Evolutionary conservation across 2,797 vertebrate genomes (phyloP), one percentile per base, ranked within the genome.

Genomic region (Lates japonicus): DNA sequence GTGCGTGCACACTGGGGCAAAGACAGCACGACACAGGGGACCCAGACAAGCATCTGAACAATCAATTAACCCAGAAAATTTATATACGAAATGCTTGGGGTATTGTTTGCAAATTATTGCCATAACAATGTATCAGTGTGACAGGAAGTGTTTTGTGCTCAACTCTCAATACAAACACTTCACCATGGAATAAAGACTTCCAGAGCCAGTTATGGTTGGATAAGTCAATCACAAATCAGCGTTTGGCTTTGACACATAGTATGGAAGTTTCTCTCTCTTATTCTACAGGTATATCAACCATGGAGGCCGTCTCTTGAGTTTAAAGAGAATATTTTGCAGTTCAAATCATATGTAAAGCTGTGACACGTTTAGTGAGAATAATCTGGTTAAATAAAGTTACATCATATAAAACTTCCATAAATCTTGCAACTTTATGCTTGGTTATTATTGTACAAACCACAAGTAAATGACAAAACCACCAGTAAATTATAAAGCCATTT

Each of bases 51-150:
- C 74, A 80, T 82, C 69, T 64, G 86, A 79, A 80, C 83, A 88
- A 83, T 90, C 73, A 84, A 87, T 93, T 90, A 92, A 81, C 78
- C 81, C 77, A 87, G 82, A 86, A 89, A 90, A 91, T 80, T 90
- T 86, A 84, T 81, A 87, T 83, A 87, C 85, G 68, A 88, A 86
- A 85, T 90, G 84, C 76, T 89, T 66, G 20, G 82, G 88, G 85
- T 87, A 90, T 90, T 88, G 82, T 93, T 94, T 89, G 86, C 89
- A 89, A 92, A 94, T 92, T 84, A 87, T 74, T 71, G 76, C 64
- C 80, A 86, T 86, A 84, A 78, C 71, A 91, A 91, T 84, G 71
- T 44, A 84, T 69, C 65, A 79, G 61, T 65, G 51, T 73, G 78
- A 91, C 83, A 88, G 72, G 79, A 9, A 76, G 76, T 52, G 2